Base-by-base conservation (phyloP, 2,888 invertebrate species). In the Eristalinus aeneus region DNA sequence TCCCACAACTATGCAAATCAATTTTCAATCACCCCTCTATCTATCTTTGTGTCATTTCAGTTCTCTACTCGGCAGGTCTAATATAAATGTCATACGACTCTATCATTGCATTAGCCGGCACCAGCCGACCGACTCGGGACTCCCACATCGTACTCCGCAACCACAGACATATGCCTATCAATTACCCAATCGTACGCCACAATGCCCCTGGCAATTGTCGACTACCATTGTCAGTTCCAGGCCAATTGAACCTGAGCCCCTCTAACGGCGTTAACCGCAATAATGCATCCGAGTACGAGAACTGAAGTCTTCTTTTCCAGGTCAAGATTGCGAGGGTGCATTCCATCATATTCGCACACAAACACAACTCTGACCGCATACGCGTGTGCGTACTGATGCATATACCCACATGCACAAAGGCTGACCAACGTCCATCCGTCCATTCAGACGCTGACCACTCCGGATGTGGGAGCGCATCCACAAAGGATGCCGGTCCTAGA, bases 261-360 rank as follows among this genome's bases (percentile, higher is more conserved):
- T 60, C 67, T 67, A 84, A 72, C 80, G 71, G 75, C 58, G 67
- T 16, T 75, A 79, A 71, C 79, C 84, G 63, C 79, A 80, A 58
- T 39, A 79, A 73, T 84, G 54, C 74, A 74, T 34, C 77, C 68
- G 77, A 68, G 46, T 46, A 58, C 23, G 64, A 64, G 64, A 63
- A 58, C 71, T 58, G n/a, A 12, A 39, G 27, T 64, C 27, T 46
- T 34, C n/a, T 46, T 74, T 79, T 74, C 11, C 12, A 71, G 61
- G 61, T 76, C 63, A 84, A 84, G 79, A 68, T 54, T 54, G 69
- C 31, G 10, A 65, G 34, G 31, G 58, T 39, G n/a, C 39, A 83
- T 83, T 74, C 74, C 54, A 71, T 74, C 71, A 67, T 46, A 46
- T 5, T 16, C 65, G 56, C 67, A 46, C 4, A 46, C 46, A 34